phyloP scores from a whole-genome alignment of 2,113 vertebrate genomes.

The Eulemur rufifrons region DNA sequence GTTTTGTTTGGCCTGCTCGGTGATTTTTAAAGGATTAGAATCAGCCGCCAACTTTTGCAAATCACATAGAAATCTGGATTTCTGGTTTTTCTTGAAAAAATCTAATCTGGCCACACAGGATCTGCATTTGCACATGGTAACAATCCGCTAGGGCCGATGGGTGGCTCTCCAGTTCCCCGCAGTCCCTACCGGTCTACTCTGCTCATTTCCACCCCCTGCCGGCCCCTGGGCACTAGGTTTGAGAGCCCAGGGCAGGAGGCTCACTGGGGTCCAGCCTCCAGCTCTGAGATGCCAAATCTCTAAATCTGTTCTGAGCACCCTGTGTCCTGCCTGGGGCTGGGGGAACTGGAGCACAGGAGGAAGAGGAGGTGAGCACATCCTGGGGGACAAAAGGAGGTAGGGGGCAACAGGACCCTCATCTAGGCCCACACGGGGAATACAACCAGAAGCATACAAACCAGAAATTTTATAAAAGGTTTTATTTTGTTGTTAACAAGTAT shows the following conservation, averaged over 20 bases:
- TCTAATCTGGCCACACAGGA: neutral
- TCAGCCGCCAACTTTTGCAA: slow-evolving; percentile 23
- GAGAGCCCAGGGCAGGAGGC: neutral
- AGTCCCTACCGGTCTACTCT: neutral
- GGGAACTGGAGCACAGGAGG: neutral
- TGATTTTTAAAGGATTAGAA: neutral
- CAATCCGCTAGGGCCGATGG: too few relatives aligned
- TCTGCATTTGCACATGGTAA: neutral
- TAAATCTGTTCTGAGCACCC: neutral
- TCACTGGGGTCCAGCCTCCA: neutral
- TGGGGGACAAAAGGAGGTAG: too few relatives aligned
- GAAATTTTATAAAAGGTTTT: neutral
- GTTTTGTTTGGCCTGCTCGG: neutral
- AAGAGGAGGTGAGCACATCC: neutral
- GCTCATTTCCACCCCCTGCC: neutral
- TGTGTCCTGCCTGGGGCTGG: neutral
- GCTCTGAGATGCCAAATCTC: neutral
- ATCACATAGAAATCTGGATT: neutral
- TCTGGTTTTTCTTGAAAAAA: neutral
- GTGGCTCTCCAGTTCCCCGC: neutral
- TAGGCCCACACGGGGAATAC: neutral
- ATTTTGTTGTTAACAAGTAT: neutral
- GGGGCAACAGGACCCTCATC: neutral
- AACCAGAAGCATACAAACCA: neutral
- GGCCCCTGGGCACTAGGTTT: neutral